These are phyloP conservation scores for Ceratotherium simum DNA, from an alignment of 2,113 vertebrate genomes.

Conservation along the genomic window DNA sequence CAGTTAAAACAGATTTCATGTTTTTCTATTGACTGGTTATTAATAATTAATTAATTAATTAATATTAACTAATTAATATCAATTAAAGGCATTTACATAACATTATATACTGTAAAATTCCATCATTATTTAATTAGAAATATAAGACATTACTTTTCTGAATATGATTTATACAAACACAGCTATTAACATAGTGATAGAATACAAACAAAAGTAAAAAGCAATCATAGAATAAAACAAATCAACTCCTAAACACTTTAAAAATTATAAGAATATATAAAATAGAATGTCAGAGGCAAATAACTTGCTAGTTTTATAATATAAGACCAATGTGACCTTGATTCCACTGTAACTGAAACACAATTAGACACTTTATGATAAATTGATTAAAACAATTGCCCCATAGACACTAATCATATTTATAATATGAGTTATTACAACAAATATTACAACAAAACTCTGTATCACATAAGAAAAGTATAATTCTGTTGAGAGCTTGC, in stretches of 20 bases:
- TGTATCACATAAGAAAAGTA: background rate
- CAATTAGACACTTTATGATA: background rate
- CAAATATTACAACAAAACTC: conserved; percentile 16
- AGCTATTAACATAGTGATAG: background rate
- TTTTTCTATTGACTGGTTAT: background rate
- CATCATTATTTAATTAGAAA: background rate
- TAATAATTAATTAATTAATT: background rate
- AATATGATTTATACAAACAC: background rate
- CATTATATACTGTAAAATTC: background rate
- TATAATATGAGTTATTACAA: conserved; percentile 40
- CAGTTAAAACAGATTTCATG: background rate
- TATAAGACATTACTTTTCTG: background rate
- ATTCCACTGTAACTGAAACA: conserved; percentile 50
- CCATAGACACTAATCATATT: background rate
- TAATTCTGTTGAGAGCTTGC: background rate
- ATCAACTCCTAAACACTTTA: background rate
- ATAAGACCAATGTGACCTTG: conserved; percentile 9
- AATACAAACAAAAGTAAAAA: conserved; percentile 42
- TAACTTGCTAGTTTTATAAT: background rate
- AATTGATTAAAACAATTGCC: conserved; percentile 14
- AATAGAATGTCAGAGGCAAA: background rate
- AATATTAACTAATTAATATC: background rate
- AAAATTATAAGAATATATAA: conserved; percentile 51
- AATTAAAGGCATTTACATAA: background rate
- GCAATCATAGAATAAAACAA: conserved; percentile 20